Evolutionary conservation across 2,888 invertebrate genomes (phyloP), one percentile per base, ranked within the genome.

Genomic region (Agrochola macilenta): DNA sequence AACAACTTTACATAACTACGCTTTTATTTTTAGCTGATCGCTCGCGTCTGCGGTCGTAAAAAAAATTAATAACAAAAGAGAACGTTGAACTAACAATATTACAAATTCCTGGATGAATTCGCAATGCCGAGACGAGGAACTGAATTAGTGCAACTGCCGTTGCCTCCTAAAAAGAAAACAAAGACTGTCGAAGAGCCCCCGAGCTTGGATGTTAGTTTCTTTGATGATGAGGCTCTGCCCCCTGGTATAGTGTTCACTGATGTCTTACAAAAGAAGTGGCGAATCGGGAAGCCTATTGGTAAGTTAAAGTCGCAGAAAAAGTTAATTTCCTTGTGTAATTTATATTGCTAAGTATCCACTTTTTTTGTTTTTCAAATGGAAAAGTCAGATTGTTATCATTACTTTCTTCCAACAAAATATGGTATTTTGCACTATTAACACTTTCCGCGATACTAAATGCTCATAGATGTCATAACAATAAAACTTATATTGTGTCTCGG

Each of bases 281-380:
- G 97, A 88, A 96, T 99, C 78, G 99, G 99, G 1, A 97, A 98
- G 91, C 97, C 98, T 8, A 98, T 99, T 89, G 99, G 99, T 97
- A 89, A 92, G 93, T 90, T 52, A 54, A 69, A 52, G 11, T 66
- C 17, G 46, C 20, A 12, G 14, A 30, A 63, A 76, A 60, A 26
- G 0, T 63, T 12, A 5, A 60, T 39, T 35, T 58, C n/a, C 43
- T 14, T 35, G 5, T 60, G 9, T 52, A 54, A 46, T 39, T 30
- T 63, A 26, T 39, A 17, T 54, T 35, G 0, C 8, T 66, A n/a
- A n/a, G n/a, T n/a, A 43, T 49, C 17, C 0, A 0, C 68, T 78
- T 52, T 9, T 35, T n/a, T 60, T 64, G 8, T 20, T 0, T 39
- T 71, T 60, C 17, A 54, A 12, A 43, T 54, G 9, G 14, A 26